These are phyloP conservation scores for Sphinx pinastri DNA, from an alignment of 2,888 invertebrate genomes.

Conservation along the genomic window DNA sequence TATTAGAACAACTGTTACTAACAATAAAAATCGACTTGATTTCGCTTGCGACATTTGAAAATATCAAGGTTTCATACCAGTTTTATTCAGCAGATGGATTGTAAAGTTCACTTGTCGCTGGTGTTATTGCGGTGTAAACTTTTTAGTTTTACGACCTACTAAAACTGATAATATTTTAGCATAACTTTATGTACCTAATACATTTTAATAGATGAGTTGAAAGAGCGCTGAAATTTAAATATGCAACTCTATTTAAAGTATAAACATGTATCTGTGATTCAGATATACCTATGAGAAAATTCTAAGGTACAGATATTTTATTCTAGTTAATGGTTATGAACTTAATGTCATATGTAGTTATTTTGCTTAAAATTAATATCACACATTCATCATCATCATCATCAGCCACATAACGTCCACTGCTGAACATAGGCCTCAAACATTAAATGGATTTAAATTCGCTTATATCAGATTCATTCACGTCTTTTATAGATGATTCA, in stretches of 20 bases:
- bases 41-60: not conserved
- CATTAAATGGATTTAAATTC: not conserved
- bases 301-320: too few relatives aligned
- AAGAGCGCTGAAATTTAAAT: not conserved
- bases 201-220: not conserved
- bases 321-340: too few relatives aligned
- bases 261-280: too few relatives aligned
- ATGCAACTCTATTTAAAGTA: not conserved
- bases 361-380: too few relatives aligned
- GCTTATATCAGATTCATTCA: not conserved
- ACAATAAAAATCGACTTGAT: not conserved
- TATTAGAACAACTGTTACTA: not conserved
- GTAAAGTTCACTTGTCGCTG: conserved; percentile 1
- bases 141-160: conserved; percentile 12
- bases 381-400: too few relatives aligned
- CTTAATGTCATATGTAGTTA: too few relatives aligned
- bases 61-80: conserved; percentile 6
- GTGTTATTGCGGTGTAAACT: not conserved
- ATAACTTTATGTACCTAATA: not conserved
- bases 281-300: too few relatives aligned
- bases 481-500: not conserved
- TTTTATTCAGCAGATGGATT: conserved; percentile 12
- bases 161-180: not conserved
- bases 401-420: too few relatives aligned
- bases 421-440: too few relatives aligned